Base-by-base conservation (phyloP, 2,888 invertebrate genomes). In the Nysson spinosus region DNA sequence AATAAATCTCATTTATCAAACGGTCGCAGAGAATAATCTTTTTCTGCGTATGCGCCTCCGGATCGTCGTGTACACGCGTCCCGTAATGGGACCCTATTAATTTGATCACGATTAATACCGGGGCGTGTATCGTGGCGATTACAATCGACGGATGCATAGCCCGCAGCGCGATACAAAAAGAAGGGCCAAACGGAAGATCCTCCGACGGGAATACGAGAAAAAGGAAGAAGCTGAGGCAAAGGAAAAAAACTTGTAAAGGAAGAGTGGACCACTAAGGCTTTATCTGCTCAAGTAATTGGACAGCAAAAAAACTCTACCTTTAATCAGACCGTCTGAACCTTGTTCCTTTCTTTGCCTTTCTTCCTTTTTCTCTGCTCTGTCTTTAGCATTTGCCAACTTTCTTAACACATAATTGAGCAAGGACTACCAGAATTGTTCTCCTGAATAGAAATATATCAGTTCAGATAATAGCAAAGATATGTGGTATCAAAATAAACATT, bases 91-190 rank as follows among this genome's bases (percentile, higher is more conserved):
- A 56, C 54, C 49, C 60, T 67, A 75, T 71, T 77, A 77, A 73
- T 75, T 75, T 70, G 66, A 70, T 75, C 63, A 39, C 63, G 63
- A 79, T 75, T 79, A 79, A 79, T 75, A 66, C 56, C 49, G 20
- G 65, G 77, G 55, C 60, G 58, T 61, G 58, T 52, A 14, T 34
- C 51, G 43, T 28, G 50, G 26, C 60, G 68, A 65, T 74, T 55
- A 56, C 61, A 57, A 74, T 74, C 75, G 43, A 9, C 20, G 28
- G 34, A 35, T 16, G 24, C 14, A 6, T 28, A 40, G 20, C 65
- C 66, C 14, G 39, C 30, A 39, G 50, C 56, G 30, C 20, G 39
- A 44, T 43, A 49, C 50, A 12, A 65, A 56, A 65, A 65, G 66
- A 65, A 64, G 7, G 7, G 7, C 37, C 47, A 19, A n/a, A n/a